A percentile compares a stretch with the other conserved stretches of the same genome.
Evolutionary conservation across 2,113 vertebrate genomes (phyloP).

Genomic region (Chloroceryle aenea): DNA sequence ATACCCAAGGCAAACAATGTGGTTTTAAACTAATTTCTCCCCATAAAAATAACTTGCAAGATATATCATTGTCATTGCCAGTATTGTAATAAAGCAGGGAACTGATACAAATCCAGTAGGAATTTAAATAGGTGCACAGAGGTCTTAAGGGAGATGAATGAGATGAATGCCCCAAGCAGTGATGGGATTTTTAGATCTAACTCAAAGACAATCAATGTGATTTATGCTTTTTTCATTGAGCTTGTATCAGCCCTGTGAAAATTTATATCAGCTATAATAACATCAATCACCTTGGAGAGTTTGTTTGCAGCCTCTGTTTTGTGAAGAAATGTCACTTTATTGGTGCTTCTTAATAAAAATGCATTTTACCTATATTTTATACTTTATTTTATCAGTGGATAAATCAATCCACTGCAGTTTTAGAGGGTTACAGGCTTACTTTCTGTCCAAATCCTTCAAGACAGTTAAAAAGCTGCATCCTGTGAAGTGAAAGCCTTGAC

Average conservation of each 20-base stretch:
- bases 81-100: neutral
- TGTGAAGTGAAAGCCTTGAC: neutral
- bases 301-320: neutral
- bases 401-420: neutral
- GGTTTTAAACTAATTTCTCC: neutral
- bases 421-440: neutral
- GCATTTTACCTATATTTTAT: neutral
- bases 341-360: neutral
- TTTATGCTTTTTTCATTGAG: neutral
- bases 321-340: neutral
- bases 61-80: neutral
- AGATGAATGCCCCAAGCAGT: neutral
- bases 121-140: neutral
- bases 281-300: neutral
- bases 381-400: neutral
- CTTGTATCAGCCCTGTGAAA: neutral
- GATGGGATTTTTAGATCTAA: neutral
- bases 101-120: neutral
- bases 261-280: neutral
- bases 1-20: neutral
- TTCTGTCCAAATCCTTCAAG: neutral
- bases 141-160: neutral
- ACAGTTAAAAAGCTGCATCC: neutral
- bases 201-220: neutral
- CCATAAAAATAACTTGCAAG: neutral